phyloP scores from a whole-genome alignment of 2,797 vertebrate species.

The Lepilemur septentrionalis region DNA sequence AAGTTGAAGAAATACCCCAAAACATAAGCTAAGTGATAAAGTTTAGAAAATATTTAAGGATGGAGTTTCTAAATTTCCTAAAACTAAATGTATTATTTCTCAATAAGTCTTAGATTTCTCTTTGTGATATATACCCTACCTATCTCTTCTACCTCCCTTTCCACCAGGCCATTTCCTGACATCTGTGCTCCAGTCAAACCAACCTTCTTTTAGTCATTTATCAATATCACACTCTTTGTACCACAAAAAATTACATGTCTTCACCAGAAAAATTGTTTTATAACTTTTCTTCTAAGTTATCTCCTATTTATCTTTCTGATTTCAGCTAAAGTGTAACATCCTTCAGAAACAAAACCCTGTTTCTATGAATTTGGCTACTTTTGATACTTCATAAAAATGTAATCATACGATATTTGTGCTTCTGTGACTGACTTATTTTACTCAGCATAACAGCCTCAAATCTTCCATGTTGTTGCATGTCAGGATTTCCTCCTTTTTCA shows the following conservation, averaged over 20 bases:
- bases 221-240: not conserved
- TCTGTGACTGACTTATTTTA: not conserved
- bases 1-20: not conserved
- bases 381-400: not conserved
- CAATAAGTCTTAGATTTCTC: not conserved
- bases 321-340: not conserved
- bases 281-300: not conserved
- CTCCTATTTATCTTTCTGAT: not conserved
- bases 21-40: not conserved
- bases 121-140: not conserved
- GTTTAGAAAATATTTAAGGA: not conserved
- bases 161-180: not conserved
- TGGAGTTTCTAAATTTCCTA: not conserved
- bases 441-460: not conserved
- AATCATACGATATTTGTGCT: not conserved
- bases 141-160: not conserved
- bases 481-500: not conserved
- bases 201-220: not conserved
- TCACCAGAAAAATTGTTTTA: not conserved
- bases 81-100: not conserved
- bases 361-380: not conserved
- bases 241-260: not conserved
- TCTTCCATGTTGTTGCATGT: not conserved
- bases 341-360: too few species aligned
- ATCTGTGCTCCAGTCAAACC: not conserved